These are phyloP conservation scores for Glaucomys volans DNA, from an alignment of 2,113 vertebrate genomes.

Conservation along the genomic window DNA sequence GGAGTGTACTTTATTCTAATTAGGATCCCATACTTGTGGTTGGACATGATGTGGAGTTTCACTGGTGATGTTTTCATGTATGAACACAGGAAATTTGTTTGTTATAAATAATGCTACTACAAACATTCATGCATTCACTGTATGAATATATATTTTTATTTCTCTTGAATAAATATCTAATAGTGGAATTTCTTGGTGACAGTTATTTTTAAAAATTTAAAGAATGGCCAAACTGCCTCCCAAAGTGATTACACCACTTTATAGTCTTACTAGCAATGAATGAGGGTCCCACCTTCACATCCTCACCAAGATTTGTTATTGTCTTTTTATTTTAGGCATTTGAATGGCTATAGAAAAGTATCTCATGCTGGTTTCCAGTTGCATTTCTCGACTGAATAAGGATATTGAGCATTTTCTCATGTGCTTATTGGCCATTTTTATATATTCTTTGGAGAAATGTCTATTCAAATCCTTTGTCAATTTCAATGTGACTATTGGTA, in stretches of 20 bases:
- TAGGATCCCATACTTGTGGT: too few species aligned
- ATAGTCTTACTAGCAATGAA: not conserved
- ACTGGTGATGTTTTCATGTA: too few species aligned
- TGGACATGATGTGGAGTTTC: too few species aligned
- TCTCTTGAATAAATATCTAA: not conserved
- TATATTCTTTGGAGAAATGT: not conserved
- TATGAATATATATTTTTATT: not conserved
- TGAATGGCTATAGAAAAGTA: not conserved
- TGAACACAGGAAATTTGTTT: not conserved
- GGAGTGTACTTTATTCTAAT: too few species aligned
- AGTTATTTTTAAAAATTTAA: not conserved
- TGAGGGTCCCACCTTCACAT: not conserved
- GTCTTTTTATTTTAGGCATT: not conserved
- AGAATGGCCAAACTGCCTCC: not conserved
- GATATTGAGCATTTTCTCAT: too few species aligned
- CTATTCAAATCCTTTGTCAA: not conserved
- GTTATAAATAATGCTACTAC: not conserved
- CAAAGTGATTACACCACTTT: not conserved
- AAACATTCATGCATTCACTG: not conserved
- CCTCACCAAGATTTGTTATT: not conserved
- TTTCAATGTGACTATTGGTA: not conserved
- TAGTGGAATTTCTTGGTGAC: not conserved
- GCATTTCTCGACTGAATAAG: not conserved
- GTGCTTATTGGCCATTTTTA: not conserved
- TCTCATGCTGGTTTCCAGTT: not conserved